A percentile compares a stretch with the other conserved stretches of the same genome.
Evolutionary conservation across 2,797 vertebrate species (phyloP).

Genomic region (Hydrophis major): DNA sequence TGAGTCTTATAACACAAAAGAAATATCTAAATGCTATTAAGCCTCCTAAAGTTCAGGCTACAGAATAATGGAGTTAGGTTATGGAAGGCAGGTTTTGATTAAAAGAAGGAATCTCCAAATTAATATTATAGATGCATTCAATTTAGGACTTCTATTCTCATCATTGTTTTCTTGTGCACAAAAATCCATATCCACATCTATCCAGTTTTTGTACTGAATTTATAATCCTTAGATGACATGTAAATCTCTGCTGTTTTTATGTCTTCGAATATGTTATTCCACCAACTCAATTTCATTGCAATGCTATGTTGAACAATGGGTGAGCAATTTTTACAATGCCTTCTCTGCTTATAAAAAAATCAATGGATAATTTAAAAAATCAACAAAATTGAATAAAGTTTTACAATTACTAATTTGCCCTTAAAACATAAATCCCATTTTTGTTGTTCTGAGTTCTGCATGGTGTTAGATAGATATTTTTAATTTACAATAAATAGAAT

Average conservation of each 20-base stretch:
- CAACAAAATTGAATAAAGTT: not conserved
- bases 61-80: not conserved
- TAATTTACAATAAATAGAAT: conserved; percentile 17
- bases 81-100: not conserved
- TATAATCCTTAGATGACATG: not conserved
- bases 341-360: not conserved
- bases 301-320: not conserved
- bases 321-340: not conserved
- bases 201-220: not conserved
- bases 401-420: not conserved
- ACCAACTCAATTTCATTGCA: not conserved
- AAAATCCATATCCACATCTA: too few species aligned
- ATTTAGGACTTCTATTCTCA: not conserved
- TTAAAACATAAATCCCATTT: not conserved
- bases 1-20: not conserved
- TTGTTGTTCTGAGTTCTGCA: not conserved
- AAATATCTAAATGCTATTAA: not conserved
- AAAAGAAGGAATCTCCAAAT: not conserved
- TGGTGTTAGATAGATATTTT: conserved; percentile 15
- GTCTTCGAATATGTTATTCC: not conserved
- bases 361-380: not conserved
- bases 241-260: not conserved
- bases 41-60: not conserved
- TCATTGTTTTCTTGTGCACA: not conserved
- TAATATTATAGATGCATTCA: not conserved